Percentiles rank a stretch among this genome's conserved stretches.
These are phyloP conservation scores for Mormyrus iriodes DNA, from an alignment of 2,113 vertebrate genomes.

Conservation along the genomic window DNA sequence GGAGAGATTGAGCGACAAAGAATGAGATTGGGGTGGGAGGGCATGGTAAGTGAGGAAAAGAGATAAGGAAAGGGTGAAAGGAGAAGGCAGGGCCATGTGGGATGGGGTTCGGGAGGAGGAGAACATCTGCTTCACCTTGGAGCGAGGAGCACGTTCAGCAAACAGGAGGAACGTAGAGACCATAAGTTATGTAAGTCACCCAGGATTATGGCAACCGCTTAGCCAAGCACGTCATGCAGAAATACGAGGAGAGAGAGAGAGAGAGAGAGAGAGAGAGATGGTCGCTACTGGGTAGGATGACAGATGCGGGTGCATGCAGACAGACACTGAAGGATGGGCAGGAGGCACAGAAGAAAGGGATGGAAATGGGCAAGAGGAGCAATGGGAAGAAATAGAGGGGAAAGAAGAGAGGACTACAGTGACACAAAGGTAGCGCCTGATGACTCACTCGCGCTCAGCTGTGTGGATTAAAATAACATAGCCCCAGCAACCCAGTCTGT, in stretches of 20 bases:
- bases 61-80: background rate
- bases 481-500: constrained; percentile 59
- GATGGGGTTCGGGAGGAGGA: background rate
- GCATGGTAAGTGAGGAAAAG: background rate
- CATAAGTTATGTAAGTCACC: background rate
- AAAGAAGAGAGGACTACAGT: constrained; percentile 48
- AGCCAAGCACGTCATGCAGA: constrained; percentile 10
- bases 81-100: background rate
- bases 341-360: background rate
- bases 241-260: constrained; percentile 36
- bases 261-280: constrained; percentile 16
- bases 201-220: constrained; percentile 15
- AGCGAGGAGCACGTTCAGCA: background rate
- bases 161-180: background rate
- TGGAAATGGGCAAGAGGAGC: constrained; percentile 6
- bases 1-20: background rate
- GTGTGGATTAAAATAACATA: constrained; percentile 72
- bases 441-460: constrained; percentile 61
- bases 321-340: background rate
- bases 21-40: background rate
- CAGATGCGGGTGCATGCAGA: background rate
- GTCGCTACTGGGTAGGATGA: background rate
- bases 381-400: constrained; percentile 33
- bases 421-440: constrained; percentile 62
- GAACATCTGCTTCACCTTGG: background rate